Base-by-base conservation (phyloP, 2,797 vertebrate species). In the Hafferia zeledoni region DNA sequence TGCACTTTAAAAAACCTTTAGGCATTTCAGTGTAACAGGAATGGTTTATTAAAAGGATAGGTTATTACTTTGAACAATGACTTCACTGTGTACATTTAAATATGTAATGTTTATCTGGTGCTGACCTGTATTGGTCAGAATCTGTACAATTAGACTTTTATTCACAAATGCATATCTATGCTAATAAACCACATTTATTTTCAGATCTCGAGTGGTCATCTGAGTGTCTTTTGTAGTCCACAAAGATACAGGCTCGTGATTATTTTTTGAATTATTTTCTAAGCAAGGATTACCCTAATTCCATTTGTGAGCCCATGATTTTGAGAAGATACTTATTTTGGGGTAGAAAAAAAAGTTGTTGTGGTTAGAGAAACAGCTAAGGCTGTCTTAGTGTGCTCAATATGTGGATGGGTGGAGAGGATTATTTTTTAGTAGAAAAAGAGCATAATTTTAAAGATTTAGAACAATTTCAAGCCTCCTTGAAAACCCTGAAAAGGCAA, bases 11-110 rank as follows among this genome's bases (percentile, higher is more conserved):
- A 95, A 91, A 94, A 90, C 87, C 92, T 94, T 83, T 87, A 95
- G 94, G 92, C 72, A 46, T 64, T 94, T 92, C 87, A 81, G 47
- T 52, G 77, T 80, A 95, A 83, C 93, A 27, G 53, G 55, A 79
- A 93, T n/a, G 85, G 87, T 75, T 95, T 96, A 94, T 96, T 89
- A 96, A 82, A 96, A 90, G 63, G 71, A 77, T 94, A 87, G 83
- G 89, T 91, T 95, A 60, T 96, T 94, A 74, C 88, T 96, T 84
- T 95, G 90, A 87, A 93, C 95, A 93, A 39, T 64, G 61, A 31
- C 83, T 88, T 93, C 33, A 41, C 9, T 56, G 47, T 50, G 35
- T 75, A 44, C 24, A 28, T 89, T 94, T 88, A 70, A 83, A 93
- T 70, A 55, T 63, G 83, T 77, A 93, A 41, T 81, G 27, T 94